These are phyloP conservation scores for Baronia brevicornis DNA, from an alignment of 2,888 invertebrate genomes.

Conservation along the genomic window DNA sequence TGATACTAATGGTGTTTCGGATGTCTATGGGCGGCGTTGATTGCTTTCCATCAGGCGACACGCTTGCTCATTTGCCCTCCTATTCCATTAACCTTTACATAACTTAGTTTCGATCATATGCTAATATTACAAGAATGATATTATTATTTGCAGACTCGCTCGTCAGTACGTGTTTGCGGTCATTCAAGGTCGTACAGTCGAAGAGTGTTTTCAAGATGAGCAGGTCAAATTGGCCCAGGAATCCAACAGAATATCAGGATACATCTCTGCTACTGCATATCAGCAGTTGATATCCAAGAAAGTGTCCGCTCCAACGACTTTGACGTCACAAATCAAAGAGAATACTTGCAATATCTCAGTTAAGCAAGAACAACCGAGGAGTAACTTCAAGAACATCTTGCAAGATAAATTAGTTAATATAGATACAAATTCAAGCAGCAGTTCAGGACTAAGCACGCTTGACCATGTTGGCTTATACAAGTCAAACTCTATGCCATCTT, in stretches of 20 bases:
- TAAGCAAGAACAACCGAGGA: conserved; percentile 48
- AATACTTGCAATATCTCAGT: conserved; percentile 39
- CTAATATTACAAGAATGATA: too few species aligned
- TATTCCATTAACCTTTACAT: too few species aligned
- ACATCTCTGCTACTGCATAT: conserved; percentile 62
- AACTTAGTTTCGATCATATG: too few species aligned
- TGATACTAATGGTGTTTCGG: too few species aligned
- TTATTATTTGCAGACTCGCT: conserved; percentile 67
- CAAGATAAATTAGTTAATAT: conserved; percentile 69
- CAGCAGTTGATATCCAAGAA: conserved; percentile 47
- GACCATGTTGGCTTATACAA: conserved; percentile 52
- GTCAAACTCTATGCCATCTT: conserved; percentile 63
- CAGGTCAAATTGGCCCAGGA: conserved; percentile 47
- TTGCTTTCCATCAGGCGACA: too few species aligned
- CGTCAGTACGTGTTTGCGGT: conserved; percentile 79
- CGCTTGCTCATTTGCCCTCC: too few species aligned
- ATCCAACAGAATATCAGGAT: conserved; percentile 61
- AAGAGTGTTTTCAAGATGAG: conserved; percentile 76
- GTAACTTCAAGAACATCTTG: conserved; percentile 54
- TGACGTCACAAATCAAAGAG: conserved; percentile 57
- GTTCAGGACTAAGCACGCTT: conserved; percentile 44
- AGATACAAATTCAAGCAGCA: conserved; percentile 53
- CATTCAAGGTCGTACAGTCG: conserved; percentile 78
- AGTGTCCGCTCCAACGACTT: conserved; percentile 26
- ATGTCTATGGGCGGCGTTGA: too few species aligned